These are phyloP conservation scores for Steromphala cineraria DNA, from an alignment of 2,888 invertebrate species.

Conservation along the genomic window DNA sequence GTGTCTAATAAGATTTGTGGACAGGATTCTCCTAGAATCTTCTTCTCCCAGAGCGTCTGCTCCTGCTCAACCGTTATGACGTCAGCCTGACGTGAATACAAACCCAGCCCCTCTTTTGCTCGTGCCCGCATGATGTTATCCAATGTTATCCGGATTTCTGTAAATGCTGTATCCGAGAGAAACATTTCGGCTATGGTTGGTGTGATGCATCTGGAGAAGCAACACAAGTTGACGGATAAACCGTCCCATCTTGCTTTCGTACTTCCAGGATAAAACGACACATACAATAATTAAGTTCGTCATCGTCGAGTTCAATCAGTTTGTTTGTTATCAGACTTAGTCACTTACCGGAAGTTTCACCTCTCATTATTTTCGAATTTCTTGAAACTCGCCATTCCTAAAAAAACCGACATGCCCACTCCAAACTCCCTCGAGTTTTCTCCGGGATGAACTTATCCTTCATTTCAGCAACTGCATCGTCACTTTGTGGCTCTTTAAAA, in stretches of 20 bases:
- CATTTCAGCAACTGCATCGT: no score
- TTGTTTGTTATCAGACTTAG: not conserved
- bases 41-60: not conserved
- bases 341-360: not conserved
- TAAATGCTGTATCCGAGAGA: not conserved
- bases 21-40: not conserved
- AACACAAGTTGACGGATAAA: slow-evolving; percentile 1
- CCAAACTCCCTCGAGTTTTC: not conserved
- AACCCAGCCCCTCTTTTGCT: not conserved
- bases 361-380: not conserved
- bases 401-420: slow-evolving; percentile 6
- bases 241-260: not conserved
- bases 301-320: not conserved
- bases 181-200: not conserved
- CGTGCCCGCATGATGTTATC: no score
- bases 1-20: not conserved
- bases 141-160: no score
- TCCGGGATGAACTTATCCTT: not conserved
- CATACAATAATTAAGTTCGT: not conserved
- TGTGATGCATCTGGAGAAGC: not conserved
- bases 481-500: no score
- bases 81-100: not conserved
- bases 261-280: no score
- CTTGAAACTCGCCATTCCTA: not conserved
- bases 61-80: not conserved